phyloP scores from a whole-genome alignment of 2,113 vertebrate species.

The Malurus melanocephalus region DNA sequence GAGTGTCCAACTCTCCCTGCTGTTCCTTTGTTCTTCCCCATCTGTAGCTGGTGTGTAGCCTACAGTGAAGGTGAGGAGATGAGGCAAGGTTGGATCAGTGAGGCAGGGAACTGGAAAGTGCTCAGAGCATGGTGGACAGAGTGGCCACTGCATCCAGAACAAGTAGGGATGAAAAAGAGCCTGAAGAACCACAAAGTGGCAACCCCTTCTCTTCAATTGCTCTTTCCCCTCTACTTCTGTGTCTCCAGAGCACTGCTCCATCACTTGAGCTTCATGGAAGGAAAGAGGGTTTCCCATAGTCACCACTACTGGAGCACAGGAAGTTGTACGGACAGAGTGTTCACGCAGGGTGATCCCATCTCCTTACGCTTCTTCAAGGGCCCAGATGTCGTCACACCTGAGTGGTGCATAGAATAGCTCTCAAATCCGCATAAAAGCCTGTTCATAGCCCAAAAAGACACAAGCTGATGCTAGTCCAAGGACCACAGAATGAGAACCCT shows the following conservation, averaged over 20 bases:
- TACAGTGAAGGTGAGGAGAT: background rate
- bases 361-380: background rate
- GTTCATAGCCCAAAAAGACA: background rate
- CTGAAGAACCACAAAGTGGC: background rate
- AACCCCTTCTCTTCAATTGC: background rate
- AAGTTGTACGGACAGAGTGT: background rate
- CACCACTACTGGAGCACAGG: background rate
- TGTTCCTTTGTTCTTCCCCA: background rate
- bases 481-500: background rate
- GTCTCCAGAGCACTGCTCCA: background rate
- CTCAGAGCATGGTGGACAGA: background rate
- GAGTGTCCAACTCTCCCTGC: background rate
- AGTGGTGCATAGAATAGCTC: background rate
- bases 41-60: background rate
- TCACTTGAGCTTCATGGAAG: background rate
- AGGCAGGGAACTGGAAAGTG: background rate
- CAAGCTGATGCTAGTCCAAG: background rate
- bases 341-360: background rate
- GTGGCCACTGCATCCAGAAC: background rate
- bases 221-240: background rate
- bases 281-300: accelerated
- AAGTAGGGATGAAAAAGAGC: background rate
- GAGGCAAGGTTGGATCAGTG: background rate
- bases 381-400: background rate
- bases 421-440: background rate